A percentile compares a stretch with the other conserved stretches of the same genome.
phyloP scores from a whole-genome alignment of 2,113 vertebrate genomes.

The Siniperca knerii region DNA sequence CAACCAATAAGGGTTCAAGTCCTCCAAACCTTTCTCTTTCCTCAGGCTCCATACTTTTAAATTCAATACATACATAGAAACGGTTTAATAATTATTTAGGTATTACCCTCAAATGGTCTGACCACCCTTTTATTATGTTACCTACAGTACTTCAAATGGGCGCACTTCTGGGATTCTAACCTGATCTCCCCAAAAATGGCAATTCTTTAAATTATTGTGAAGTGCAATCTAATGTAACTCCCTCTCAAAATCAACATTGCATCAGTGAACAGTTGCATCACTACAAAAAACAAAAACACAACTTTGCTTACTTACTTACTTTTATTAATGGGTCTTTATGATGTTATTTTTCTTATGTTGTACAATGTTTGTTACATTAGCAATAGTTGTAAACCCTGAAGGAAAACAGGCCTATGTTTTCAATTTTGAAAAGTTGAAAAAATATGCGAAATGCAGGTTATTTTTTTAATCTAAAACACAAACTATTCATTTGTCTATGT shows the following conservation, averaged over 20 bases:
- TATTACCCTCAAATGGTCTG: background rate
- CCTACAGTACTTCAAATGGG: background rate
- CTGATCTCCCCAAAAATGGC: background rate
- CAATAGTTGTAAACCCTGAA: background rate
- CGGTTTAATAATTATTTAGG: background rate
- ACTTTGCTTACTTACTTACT: background rate
- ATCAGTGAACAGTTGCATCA: background rate
- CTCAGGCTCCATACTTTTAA: background rate
- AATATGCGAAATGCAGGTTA: too few species aligned
- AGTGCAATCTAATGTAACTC: background rate
- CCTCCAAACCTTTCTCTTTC: background rate
- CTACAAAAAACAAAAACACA: background rate
- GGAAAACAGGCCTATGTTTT: background rate
- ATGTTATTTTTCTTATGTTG: background rate
- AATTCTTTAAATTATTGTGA: background rate
- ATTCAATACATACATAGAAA: background rate
- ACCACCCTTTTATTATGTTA: background rate
- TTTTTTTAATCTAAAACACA: background rate
- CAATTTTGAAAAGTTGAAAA: background rate
- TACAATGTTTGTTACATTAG: background rate
- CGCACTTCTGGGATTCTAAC: background rate
- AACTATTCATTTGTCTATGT: background rate
- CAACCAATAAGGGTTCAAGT: background rate
- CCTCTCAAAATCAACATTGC: background rate
- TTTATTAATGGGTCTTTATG: background rate